Conservation (phyloP, 2,888 invertebrate species). For the Odontothrips loti region DNA sequence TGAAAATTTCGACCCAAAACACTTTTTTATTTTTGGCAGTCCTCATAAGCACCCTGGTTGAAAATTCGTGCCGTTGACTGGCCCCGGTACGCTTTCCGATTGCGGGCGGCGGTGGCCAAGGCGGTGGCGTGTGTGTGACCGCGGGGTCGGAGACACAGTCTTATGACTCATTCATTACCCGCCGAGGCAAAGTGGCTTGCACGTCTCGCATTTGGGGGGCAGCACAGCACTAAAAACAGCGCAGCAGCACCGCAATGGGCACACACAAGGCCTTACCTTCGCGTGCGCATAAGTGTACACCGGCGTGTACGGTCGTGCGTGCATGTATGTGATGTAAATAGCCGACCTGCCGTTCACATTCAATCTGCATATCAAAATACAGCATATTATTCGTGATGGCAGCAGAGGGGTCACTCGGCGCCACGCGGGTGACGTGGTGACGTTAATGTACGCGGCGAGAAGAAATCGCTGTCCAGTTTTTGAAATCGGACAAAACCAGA, state of each 20-base stretch:
- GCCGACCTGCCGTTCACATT: slow-evolving; percentile 18
- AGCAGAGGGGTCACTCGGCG: background rate
- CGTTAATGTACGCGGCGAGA: too few species aligned
- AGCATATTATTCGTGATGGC: background rate
- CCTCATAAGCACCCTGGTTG: too few species aligned
- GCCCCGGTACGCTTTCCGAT: too few species aligned
- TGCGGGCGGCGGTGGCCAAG: too few species aligned
- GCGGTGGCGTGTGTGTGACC: too few species aligned
- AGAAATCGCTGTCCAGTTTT: too few species aligned
- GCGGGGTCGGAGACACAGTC: background rate
- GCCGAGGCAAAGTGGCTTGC: too few species aligned
- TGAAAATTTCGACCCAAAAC: too few species aligned
- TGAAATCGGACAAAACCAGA: too few species aligned
- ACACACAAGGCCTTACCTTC: background rate
- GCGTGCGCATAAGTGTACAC: slow-evolving; percentile 24
- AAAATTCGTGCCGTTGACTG: too few species aligned
- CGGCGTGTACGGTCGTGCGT: background rate
- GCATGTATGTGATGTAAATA: slow-evolving; percentile 25
- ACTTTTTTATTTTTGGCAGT: too few species aligned
- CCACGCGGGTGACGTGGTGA: background rate
- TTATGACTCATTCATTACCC: slow-evolving; percentile 22
- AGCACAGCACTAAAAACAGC: slow-evolving; percentile 1
- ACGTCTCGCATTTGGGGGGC: background rate
- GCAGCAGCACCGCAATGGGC: background rate
- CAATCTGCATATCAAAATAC: slow-evolving; percentile 26